Conservation (phyloP, 37 sponge, comb jelly and placozoan genomes). For the Chondrosia reniformis region DNA sequence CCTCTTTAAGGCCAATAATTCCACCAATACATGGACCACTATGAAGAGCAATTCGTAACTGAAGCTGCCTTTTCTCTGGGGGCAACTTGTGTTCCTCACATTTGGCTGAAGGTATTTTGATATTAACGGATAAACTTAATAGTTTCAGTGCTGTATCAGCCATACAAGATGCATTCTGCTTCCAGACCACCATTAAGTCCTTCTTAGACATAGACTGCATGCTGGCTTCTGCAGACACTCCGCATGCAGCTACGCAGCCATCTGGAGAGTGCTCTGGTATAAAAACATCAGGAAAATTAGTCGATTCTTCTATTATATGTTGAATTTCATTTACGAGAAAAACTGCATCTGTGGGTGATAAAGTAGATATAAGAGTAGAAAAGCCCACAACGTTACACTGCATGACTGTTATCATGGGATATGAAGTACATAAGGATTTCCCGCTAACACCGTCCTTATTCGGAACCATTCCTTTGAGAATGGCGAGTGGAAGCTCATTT, state of each 20-base stretch:
- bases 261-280: slow-evolving; percentile 55
- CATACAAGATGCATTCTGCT: slow-evolving; percentile 39
- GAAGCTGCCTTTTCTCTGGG: slow-evolving; percentile 28
- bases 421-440: not conserved
- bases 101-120: slow-evolving; percentile 27
- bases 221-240: not conserved
- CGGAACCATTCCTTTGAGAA: slow-evolving; percentile 18
- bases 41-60: slow-evolving; percentile 73
- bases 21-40: slow-evolving; percentile 66
- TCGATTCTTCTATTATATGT: slow-evolving; percentile 49
- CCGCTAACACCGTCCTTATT: not conserved
- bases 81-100: not conserved
- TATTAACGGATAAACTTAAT: slow-evolving; percentile 32
- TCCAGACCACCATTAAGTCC: not conserved
- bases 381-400: slow-evolving; percentile 69
- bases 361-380: slow-evolving; percentile 25
- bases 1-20: slow-evolving; percentile 44
- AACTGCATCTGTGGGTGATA: slow-evolving; percentile 59
- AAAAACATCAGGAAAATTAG: slow-evolving; percentile 43
- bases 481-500: slow-evolving; percentile 58
- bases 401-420: not conserved
- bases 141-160: slow-evolving; percentile 58
- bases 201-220: not conserved
- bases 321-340: slow-evolving; percentile 57
- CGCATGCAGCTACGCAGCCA: slow-evolving; percentile 59